Evolutionary conservation across 2,888 invertebrate genomes (phyloP), one percentile per base, ranked within the genome.

Genomic region (Catocala sponsa): DNA sequence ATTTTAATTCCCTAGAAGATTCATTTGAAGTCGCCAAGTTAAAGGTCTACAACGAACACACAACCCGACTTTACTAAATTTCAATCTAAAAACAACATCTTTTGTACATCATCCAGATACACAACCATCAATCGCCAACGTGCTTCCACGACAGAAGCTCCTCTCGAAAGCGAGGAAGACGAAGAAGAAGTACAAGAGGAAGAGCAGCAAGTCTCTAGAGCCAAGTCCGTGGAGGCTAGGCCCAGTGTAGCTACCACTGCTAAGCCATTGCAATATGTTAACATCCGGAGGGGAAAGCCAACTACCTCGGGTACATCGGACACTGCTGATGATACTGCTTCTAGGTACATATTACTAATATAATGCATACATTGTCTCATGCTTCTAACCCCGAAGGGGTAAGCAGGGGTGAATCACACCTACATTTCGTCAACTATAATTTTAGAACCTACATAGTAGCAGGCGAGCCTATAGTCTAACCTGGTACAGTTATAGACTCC

Each of bases 231-330:
- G 1, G 87, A 86, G 1, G 50, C 76, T 0, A 84, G 81, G 11
- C 59, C 76, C n/a, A 81, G 77, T 5, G 79, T 85, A 0, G 87
- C 83, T 9, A 88, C 91, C 13, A 90, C 91, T 1, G 79, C 88
- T 7, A 95, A 93, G 7, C 88, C 91, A 12, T 78, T 95, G 55
- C 96, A 97, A 69, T 97, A 97, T 76, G 96, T 97, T 0, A 97
- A 96, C 57, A 97, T 97, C 35, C 91, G 96, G 51, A 94, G 97
- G 65, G 95, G 96, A 0, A 95, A 95, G 76, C 96, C 96, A 11
- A 91, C 95, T 0, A 94, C 77, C 81, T 12, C 83, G 72, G 62
- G 78, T 0, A 82, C 86, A 0, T 79, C 86, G 0, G 91, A 91
- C 12, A 84, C 88, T 11, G 89, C 88, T 59, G 92, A 92, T 77